Evolutionary conservation across 2,888 invertebrate genomes (phyloP).

Genomic region (Meta bourneti): DNA sequence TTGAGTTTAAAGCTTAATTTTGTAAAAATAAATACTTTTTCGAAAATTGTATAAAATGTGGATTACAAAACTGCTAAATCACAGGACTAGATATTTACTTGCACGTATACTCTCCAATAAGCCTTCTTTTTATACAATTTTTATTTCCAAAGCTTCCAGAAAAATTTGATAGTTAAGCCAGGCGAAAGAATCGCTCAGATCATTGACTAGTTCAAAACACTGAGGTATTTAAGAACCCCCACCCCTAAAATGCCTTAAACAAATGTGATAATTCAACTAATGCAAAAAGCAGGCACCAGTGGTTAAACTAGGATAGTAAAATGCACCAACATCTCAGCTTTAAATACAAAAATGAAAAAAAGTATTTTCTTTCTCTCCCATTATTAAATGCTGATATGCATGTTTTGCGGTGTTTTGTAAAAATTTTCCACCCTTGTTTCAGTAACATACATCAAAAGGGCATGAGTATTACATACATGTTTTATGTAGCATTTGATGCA

Average conservation of each 20-base stretch:
- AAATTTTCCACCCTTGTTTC: background rate
- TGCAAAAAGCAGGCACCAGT: slow-evolving; percentile 72
- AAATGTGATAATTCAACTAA: slow-evolving; percentile 63
- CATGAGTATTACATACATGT: background rate
- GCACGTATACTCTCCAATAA: slow-evolving; percentile 13
- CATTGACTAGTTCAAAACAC: slow-evolving; percentile 53
- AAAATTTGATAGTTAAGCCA: background rate
- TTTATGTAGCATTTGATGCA: background rate
- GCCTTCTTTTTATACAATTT: background rate
- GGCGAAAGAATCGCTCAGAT: background rate
- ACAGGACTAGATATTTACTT: slow-evolving; percentile 17
- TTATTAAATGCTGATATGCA: slow-evolving; percentile 39
- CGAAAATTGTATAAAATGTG: background rate
- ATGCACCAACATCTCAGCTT: background rate
- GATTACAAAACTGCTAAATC: slow-evolving; percentile 4
- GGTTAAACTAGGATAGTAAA: slow-evolving; percentile 49
- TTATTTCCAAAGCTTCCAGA: background rate
- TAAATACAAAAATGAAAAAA: background rate
- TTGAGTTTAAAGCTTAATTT: background rate
- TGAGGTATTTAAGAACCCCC: slow-evolving; percentile 22
- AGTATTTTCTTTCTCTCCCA: background rate
- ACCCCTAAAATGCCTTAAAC: slow-evolving; percentile 28
- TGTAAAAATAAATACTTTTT: slow-evolving; percentile 19
- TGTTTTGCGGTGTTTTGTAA: slow-evolving; percentile 3
- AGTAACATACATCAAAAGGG: background rate